phyloP scores from a whole-genome alignment of 2,113 vertebrate genomes.

The Siniperca chuatsi region DNA sequence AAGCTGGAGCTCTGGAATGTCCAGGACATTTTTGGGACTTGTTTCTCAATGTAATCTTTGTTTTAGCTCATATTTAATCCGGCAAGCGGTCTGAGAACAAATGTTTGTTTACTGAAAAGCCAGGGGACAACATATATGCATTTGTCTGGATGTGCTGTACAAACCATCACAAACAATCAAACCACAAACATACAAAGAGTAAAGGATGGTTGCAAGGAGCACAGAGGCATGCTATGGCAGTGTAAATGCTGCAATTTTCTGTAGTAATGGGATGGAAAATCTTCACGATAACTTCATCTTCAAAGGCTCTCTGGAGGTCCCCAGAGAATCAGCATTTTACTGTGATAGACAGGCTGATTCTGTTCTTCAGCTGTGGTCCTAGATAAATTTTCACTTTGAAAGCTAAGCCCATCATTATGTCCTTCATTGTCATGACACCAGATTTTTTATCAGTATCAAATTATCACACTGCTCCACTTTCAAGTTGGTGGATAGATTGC shows the following conservation, averaged over 20 bases:
- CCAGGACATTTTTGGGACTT: constrained; percentile 57
- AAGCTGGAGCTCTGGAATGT: constrained; percentile 66
- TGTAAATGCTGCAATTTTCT: constrained; percentile 26
- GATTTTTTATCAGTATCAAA: constrained; percentile 74
- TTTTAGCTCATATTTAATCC: constrained; percentile 51
- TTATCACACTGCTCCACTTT: constrained; percentile 57
- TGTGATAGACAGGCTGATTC: constrained; percentile 49
- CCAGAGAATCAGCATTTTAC: constrained; percentile 35
- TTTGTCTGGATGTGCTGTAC: background rate
- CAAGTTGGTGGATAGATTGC: constrained; percentile 70
- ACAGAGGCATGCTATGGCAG: constrained; percentile 17
- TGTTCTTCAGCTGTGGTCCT: constrained; percentile 53
- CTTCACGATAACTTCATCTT: constrained; percentile 36
- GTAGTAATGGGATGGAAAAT: constrained; percentile 42
- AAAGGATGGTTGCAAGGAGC: constrained; percentile 22
- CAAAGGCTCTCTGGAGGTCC: constrained; percentile 30
- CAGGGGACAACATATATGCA: too few relatives aligned
- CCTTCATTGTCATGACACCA: constrained; percentile 61
- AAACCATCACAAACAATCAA: constrained; percentile 18
- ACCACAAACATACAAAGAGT: constrained; percentile 18
- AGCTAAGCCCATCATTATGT: constrained; percentile 64
- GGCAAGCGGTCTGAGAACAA: constrained; percentile 18
- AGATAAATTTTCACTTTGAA: constrained; percentile 60
- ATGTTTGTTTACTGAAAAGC: constrained; percentile 31
- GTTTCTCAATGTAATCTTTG: constrained; percentile 54